Evolutionary conservation across 2,797 vertebrate genomes (phyloP), one percentile per base, ranked within the genome.

Genomic region (Momotus momota): DNA sequence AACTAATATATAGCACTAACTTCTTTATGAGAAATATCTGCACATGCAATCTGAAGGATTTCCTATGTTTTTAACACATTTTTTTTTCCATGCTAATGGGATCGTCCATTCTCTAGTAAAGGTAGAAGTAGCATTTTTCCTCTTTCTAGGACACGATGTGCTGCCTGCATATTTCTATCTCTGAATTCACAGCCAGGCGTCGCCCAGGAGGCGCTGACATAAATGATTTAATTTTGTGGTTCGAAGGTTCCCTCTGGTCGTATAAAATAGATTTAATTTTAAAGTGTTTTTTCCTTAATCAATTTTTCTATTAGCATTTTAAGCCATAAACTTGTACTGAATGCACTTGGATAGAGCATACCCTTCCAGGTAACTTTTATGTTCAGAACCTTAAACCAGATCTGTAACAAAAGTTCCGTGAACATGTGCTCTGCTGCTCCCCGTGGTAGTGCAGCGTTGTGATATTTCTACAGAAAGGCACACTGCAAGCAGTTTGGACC

Each of bases 211-310:
- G 22, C 71, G 57, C 52, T 48, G 84, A 83, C 41, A 74, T 88
- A 79, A 89, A 90, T 88, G 12, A 88, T 66, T 91, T 66, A 55
- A 41, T 81, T 90, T 80, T 87, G 45, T 43, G 17, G 66, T 93
- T 86, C 83, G 51, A 81, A 62, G 14, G 43, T 73, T 96, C 25
- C n/a, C 48, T 91, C 58, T 75, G 77, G 80, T 74, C 77, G 43
- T 64, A 79, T 79, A 84, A 83, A 94, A 84, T 22, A 79, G 33
- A 33, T 90, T 86, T 73, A 11, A 66, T 61, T 88, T 88, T 58
- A 62, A 91, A 91, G 66, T n/a, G n/a, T 0, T n/a, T 90, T 93
- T 60, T 35, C 35, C 27, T 35, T 79, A 66, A 74, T 60, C 64
- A 67, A 29, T 90, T 91, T 80, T 77, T 51, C 55, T 79, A 9